Conservation (phyloP, 2,797 vertebrate genomes). For the Mus minutoides region DNA sequence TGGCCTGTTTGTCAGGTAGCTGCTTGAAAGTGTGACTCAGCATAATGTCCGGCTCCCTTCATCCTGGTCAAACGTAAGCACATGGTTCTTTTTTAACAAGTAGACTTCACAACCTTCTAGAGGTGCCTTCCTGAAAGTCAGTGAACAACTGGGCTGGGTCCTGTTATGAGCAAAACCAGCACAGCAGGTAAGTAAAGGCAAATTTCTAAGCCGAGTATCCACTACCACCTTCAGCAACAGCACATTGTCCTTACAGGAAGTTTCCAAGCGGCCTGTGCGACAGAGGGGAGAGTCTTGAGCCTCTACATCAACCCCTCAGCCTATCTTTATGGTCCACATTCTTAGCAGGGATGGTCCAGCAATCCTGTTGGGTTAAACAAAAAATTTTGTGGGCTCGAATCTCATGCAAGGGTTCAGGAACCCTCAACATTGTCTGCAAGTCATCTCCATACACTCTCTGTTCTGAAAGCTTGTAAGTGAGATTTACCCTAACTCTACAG, state of each 20-base stretch:
- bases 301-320: neutral
- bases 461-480: conserved; percentile 31
- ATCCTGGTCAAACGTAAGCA: conserved; percentile 47
- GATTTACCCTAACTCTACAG: neutral
- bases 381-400: neutral
- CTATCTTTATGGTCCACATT: neutral
- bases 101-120: conserved; percentile 63
- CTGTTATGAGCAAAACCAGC: conserved; percentile 10
- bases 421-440: neutral
- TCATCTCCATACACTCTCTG: neutral
- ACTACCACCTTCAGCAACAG: neutral
- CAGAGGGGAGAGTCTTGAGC: neutral
- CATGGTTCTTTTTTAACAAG: conserved; percentile 44
- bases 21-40: conserved; percentile 60
- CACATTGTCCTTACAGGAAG: neutral
- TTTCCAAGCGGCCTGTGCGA: neutral
- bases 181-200: conserved; percentile 48
- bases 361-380: neutral
- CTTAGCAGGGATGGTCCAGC: neutral
- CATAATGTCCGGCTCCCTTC: conserved; percentile 30
- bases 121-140: conserved; percentile 53
- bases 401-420: neutral
- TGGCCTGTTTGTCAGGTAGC: conserved; percentile 12
- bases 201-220: neutral
- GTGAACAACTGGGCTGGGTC: neutral